Base-by-base conservation (phyloP, 2,797 vertebrate species). In the Varecia variegata region DNA sequence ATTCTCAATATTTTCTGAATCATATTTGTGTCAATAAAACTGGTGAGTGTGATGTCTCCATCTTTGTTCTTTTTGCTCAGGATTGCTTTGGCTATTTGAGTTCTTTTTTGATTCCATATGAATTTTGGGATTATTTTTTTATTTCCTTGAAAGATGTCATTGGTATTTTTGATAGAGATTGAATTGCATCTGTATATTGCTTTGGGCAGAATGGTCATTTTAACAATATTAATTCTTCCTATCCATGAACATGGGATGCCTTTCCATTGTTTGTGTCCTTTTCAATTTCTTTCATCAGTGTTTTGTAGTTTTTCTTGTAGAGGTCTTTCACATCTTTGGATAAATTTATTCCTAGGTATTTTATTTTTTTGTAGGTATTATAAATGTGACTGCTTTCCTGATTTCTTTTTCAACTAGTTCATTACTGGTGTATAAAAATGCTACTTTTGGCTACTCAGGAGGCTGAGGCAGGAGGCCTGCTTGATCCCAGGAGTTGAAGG, bases 1-100 rank as follows among this genome's bases (percentile, higher is more conserved):
- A 68, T 52, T 87, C 60, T 94, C 85, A 90, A 85, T 77, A 91
- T 96, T 98, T 97, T 98, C 96, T 58, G 58, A 81, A 60, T 95
- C 17, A 0, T 88, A 76, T 35, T 68, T 91, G 95, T 93, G 82
- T 90, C 88, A 93, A 88, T 86, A 97, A 79, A 67, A 67, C 35
- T 67, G 20, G 35, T 35, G n/a, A 18, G n/a, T 67, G 65, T 67
- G 65, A 67, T 20, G 18, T 35, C 18, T 35, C n/a, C 65, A 67
- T 67, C 65, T 67, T 67, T 67, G 65, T 38, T 67, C n/a, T 67
- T 35, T 67, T 67, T 67, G 65, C 65, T 67, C 65, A 35, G n/a
- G 65, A 67, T 67, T 67, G 17, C 65, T 67, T 35, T 67, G 65
- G 9, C n/a, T 67, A 67, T 35, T n/a, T 35, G 20, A 35, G n/a